Percentiles rank a stretch among this genome's conserved stretches.
Evolutionary conservation across 1,140 invertebrate genomes (phyloP).

Genomic region (Lepidotrigona ventralis): DNA sequence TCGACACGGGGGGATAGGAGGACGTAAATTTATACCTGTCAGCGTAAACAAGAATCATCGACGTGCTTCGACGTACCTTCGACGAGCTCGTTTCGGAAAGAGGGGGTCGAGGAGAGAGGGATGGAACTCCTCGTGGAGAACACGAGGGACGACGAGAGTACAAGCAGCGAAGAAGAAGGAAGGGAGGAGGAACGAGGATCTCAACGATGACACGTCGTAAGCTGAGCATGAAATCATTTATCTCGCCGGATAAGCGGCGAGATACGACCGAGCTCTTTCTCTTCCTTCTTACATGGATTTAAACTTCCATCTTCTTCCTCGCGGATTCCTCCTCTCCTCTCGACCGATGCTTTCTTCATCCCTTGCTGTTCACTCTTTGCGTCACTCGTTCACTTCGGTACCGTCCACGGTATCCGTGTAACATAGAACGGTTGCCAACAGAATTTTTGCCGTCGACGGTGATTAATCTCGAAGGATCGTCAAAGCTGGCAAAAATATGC

Average conservation of each 20-base stretch:
- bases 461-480: neutral
- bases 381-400: constrained; percentile 38
- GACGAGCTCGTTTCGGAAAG: constrained; percentile 26
- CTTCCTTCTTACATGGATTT: constrained; percentile 71
- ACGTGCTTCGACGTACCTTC: neutral
- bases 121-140: too few species aligned
- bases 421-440: constrained; percentile 41
- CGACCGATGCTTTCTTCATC: neutral
- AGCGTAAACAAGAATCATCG: constrained; percentile 15
- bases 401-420: constrained; percentile 31
- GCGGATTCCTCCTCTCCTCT: neutral
- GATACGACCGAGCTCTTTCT: constrained; percentile 70
- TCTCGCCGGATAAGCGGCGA: constrained; percentile 75
- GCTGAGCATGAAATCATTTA: constrained; percentile 79
- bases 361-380: constrained; percentile 36
- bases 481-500: neutral
- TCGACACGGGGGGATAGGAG: neutral
- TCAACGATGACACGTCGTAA: constrained; percentile 75
- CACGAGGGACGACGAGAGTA: constrained; percentile 29
- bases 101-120: neutral
- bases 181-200: constrained; percentile 65
- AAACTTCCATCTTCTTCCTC: constrained; percentile 61
- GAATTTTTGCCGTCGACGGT: neutral
- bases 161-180: constrained; percentile 17
- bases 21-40: constrained; percentile 5